Evolutionary conservation across 2,113 vertebrate genomes (phyloP).

Genomic region (Euleptes europaea): DNA sequence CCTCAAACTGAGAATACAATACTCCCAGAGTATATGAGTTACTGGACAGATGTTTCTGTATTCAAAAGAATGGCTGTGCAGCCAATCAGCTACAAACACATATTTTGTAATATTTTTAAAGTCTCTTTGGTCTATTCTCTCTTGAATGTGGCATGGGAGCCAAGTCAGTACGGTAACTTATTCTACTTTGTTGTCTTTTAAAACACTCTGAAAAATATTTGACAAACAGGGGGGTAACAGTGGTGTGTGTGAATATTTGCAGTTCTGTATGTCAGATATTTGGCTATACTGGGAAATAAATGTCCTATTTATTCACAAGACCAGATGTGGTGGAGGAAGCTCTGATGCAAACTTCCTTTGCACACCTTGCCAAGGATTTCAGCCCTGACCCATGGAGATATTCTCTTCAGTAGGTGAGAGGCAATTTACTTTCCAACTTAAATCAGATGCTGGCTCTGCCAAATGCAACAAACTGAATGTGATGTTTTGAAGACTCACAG

Average conservation of each 20-base stretch:
- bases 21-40: constrained; percentile 48
- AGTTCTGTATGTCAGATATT: constrained; percentile 38
- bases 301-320: constrained; percentile 39
- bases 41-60: constrained; percentile 40
- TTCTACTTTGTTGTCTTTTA: constrained; percentile 45
- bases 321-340: constrained; percentile 55
- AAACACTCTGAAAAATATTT: constrained; percentile 19
- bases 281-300: constrained; percentile 12
- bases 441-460: constrained; percentile 59
- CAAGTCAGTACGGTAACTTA: constrained; percentile 50
- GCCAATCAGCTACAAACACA: constrained; percentile 56
- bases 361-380: constrained; percentile 61
- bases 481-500: constrained; percentile 41
- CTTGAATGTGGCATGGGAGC: constrained; percentile 53
- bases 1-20: constrained; percentile 36
- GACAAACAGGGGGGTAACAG: constrained; percentile 28
- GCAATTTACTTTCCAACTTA: constrained; percentile 68
- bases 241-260: constrained; percentile 51
- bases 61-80: constrained; percentile 50
- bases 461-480: constrained; percentile 55
- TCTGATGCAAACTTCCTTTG: constrained; percentile 52
- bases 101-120: constrained; percentile 63
- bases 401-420: constrained; percentile 68
- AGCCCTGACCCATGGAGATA: constrained; percentile 55
- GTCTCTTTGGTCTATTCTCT: constrained; percentile 51